A percentile compares a stretch with the other conserved stretches of the same genome.
phyloP scores from a whole-genome alignment of 2,797 vertebrate genomes.

The Gadopsis bispinosus region DNA sequence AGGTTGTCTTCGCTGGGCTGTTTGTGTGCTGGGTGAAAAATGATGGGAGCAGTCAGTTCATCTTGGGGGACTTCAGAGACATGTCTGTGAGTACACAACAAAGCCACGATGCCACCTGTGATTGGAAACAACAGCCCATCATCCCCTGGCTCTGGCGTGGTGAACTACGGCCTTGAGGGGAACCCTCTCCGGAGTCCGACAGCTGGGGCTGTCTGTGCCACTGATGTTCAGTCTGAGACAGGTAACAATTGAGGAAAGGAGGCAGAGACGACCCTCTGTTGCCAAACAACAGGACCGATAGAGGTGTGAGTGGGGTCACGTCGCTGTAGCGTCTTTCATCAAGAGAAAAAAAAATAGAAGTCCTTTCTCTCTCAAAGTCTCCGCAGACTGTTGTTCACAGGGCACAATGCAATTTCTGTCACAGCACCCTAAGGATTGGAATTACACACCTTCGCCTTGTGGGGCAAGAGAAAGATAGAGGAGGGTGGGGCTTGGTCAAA shows the following conservation, averaged over 20 bases:
- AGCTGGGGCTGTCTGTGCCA: slow-evolving; percentile 54
- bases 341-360: slow-evolving; percentile 35
- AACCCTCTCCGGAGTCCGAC: slow-evolving; percentile 42
- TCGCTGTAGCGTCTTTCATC: slow-evolving; percentile 55
- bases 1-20: slow-evolving; percentile 27
- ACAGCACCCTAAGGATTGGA: slow-evolving; percentile 64
- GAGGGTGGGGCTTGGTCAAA: slow-evolving; percentile 59
- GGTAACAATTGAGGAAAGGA: slow-evolving; percentile 52
- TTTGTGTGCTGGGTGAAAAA: slow-evolving; percentile 50
- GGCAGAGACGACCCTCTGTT: slow-evolving; percentile 45
- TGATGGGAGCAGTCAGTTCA: slow-evolving; percentile 56
- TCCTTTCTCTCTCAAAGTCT: slow-evolving; percentile 49
- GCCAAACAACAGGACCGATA: slow-evolving; percentile 61
- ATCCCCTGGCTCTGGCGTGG: slow-evolving; percentile 48
- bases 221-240: slow-evolving; percentile 51
- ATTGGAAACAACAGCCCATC: slow-evolving; percentile 68
- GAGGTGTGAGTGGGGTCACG: slow-evolving; percentile 71
- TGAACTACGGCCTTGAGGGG: slow-evolving; percentile 60
- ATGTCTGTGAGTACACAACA: slow-evolving; percentile 55
- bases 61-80: slow-evolving; percentile 52
- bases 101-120: slow-evolving; percentile 53
- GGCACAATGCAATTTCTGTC: slow-evolving; percentile 63
- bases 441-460: slow-evolving; percentile 71
- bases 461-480: slow-evolving; percentile 47
- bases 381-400: slow-evolving; percentile 48